phyloP scores from a whole-genome alignment of 1,140 invertebrate species.

The Eurosta solidaginis region DNA sequence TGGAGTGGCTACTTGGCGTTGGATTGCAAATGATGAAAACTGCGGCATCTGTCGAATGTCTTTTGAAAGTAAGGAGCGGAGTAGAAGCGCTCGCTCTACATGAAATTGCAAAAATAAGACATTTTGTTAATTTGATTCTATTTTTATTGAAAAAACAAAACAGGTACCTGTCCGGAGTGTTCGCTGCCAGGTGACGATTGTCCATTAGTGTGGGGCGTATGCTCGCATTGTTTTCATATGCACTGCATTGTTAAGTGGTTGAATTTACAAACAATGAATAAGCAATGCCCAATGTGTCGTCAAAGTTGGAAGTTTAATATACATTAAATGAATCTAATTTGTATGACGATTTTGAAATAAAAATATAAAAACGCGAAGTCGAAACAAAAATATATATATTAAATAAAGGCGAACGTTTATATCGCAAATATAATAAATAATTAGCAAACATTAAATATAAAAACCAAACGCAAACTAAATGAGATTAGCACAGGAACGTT shows the following conservation, averaged over 20 bases:
- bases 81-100: too few relatives aligned
- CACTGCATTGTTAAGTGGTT: conserved; percentile 99
- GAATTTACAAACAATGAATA: conserved; percentile 92
- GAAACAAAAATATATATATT: not conserved
- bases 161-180: conserved; percentile 92
- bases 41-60: conserved; percentile 99
- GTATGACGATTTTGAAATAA: not conserved
- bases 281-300: conserved; percentile 98
- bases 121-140: too few relatives aligned
- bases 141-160: too few relatives aligned
- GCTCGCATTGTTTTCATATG: conserved; percentile 99
- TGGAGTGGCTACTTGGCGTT: conserved; percentile 95
- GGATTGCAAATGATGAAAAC: conserved; percentile 98
- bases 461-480: conserved; percentile 7
- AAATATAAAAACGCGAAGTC: conserved; percentile 14
- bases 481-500: conserved; percentile 22
- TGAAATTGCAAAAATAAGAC: too few relatives aligned
- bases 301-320: conserved; percentile 98
- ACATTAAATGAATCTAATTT: conserved; percentile 60
- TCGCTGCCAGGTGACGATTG: conserved; percentile 98
- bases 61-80: conserved; percentile 75
- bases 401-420: not conserved
- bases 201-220: conserved; percentile 97
- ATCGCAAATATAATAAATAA: conserved; percentile 3
- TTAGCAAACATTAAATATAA: not conserved